These are phyloP conservation scores for Aphrophora alni DNA, from an alignment of 2,888 invertebrate genomes.

Conservation along the genomic window DNA sequence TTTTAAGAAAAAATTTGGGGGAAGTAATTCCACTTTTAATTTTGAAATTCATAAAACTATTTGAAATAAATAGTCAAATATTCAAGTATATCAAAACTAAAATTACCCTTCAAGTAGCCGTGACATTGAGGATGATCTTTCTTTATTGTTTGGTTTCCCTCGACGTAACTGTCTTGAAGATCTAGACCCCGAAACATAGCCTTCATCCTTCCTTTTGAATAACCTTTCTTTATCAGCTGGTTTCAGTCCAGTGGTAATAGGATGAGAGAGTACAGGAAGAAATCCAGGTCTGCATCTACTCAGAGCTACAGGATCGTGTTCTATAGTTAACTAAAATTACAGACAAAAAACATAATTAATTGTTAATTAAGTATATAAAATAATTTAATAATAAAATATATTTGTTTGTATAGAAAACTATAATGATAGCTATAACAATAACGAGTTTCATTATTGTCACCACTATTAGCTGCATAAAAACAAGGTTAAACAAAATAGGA, in stretches of 20 bases:
- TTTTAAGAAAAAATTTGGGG: no score
- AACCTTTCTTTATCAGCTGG: slow-evolving; percentile 49
- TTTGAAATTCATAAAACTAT: no score
- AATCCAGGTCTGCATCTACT: slow-evolving; percentile 61
- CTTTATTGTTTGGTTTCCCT: slow-evolving; percentile 62
- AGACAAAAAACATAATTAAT: slow-evolving; percentile 29
- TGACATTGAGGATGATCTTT: slow-evolving; percentile 86
- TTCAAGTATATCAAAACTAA: no score
- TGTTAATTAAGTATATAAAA: background rate
- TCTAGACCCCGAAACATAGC: slow-evolving; percentile 56
- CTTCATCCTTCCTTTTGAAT: slow-evolving; percentile 59
- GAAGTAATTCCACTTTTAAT: no score
- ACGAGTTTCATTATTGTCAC: no score
- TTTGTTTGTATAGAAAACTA: no score
- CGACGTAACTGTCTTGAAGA: slow-evolving; percentile 67
- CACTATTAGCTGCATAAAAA: no score
- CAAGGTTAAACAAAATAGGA: no score
- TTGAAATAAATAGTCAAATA: no score
- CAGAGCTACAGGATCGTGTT: slow-evolving; percentile 83
- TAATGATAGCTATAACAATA: no score
- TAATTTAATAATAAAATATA: background rate
- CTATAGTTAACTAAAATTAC: slow-evolving; percentile 76
- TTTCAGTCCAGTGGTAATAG: slow-evolving; percentile 24
- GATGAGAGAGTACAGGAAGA: slow-evolving; percentile 56
- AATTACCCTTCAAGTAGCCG: slow-evolving; percentile 74